Base-by-base conservation (phyloP, 2,797 vertebrate species). In the Lacerta viridis region DNA sequence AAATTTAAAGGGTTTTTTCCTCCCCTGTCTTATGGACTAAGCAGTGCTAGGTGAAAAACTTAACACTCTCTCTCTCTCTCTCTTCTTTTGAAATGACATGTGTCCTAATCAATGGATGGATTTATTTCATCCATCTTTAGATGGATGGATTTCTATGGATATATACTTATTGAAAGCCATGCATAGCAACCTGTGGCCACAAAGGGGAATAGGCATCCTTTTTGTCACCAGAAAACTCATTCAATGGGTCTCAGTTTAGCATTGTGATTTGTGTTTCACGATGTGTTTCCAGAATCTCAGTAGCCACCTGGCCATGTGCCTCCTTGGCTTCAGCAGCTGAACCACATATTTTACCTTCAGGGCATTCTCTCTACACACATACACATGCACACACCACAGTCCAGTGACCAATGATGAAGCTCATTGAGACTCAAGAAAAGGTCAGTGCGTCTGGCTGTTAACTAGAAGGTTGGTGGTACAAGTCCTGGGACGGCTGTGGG, bases 21-120 rank as follows among this genome's bases (percentile, higher is more conserved):
- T 8, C 9, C 50, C 18, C 36, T 75, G 36, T 39, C 76, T 90
- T 89, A 46, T 25, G 25, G 50, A 80, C 20, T 33, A 72, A 87
- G 23, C 27, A 10, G 29, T 50, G 8, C 20, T n/a, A 1, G 23
- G 29, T 61, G 74, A 50, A 64, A 55, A 27, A 10, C 25, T 23
- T 17, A 39, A 68, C 79, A 83, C 59, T 50, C 11, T 55, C 13
- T 55, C 50, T 50, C 50, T 50, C 46, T 46, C 1, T 50, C 3
- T 55, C 15, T 55, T 4, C 50, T 55, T 55, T 55, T 55, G 50
- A 4, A 55, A 55, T 55, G 50, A 55, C 50, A 15, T 55, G 50
- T 55, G 50, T 55, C 50, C 50, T 55, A 55, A 15, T 15, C 50
- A 55, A 55, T 55, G 50, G 50, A 55, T 55, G 50, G 50, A 55